Conservation (phyloP, 2,797 vertebrate genomes). For the Lepilemur ruficaudatus region DNA sequence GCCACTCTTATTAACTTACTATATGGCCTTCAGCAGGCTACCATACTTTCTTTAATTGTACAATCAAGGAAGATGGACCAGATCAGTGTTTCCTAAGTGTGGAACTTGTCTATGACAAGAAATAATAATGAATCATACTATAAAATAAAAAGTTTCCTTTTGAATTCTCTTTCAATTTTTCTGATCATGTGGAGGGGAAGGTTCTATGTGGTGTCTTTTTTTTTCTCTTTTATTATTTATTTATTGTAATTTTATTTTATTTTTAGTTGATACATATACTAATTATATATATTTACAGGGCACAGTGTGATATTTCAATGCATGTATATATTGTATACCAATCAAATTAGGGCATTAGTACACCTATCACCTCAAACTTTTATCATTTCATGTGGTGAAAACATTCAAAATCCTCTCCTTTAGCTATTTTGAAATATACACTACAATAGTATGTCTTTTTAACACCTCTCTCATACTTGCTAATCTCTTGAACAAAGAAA, state of each 20-base stretch:
- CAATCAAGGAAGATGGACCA: not conserved
- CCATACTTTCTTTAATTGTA: not conserved
- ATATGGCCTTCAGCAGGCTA: not conserved
- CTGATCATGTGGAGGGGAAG: not conserved
- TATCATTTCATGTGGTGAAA: too few relatives aligned
- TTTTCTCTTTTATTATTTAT: too few relatives aligned
- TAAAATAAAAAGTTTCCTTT: not conserved
- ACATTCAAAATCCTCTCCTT: not conserved
- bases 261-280: not conserved
- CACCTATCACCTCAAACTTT: too few relatives aligned
- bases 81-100: not conserved
- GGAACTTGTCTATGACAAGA: not conserved
- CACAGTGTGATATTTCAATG: too few relatives aligned
- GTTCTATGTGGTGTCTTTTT: not conserved
- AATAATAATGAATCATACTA: not conserved
- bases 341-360: too few relatives aligned
- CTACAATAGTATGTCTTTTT: not conserved
- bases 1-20: not conserved
- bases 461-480: not conserved
- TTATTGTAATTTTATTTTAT: not conserved
- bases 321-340: too few relatives aligned
- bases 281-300: too few relatives aligned
- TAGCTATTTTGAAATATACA: not conserved
- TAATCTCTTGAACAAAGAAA: constrained; percentile 24
- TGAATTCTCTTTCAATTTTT: not conserved